Conservation (phyloP, 2,888 invertebrate genomes). For the Nomada flava region DNA sequence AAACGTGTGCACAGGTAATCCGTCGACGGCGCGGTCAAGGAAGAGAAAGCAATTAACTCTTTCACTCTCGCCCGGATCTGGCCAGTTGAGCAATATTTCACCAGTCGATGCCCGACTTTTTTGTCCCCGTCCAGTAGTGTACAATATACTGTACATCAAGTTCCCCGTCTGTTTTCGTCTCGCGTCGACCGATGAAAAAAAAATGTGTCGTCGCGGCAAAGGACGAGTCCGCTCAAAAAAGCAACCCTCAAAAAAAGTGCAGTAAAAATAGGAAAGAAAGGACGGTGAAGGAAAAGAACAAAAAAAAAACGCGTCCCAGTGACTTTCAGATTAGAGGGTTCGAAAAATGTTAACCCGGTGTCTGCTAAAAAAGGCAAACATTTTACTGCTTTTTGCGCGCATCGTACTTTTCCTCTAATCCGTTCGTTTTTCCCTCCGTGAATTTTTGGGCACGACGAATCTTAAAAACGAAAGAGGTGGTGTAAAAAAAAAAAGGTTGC, state of each 20-base stretch:
- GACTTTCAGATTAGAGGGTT: slow-evolving; percentile 47
- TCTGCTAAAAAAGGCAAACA: slow-evolving; percentile 38
- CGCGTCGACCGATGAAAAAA: background rate
- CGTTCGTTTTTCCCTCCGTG: background rate
- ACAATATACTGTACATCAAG: too few relatives aligned
- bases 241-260: background rate
- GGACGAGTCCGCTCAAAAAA: background rate
- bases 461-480: background rate
- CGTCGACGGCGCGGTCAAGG: background rate
- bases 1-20: slow-evolving; percentile 15
- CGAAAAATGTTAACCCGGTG: background rate
- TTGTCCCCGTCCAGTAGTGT: slow-evolving; percentile 2
- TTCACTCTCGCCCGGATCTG: slow-evolving; percentile 32
- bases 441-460: background rate
- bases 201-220: background rate
- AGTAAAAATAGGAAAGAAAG: background rate
- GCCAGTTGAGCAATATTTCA: slow-evolving; percentile 53
- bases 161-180: background rate
- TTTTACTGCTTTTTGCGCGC: slow-evolving; percentile 58
- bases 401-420: slow-evolving; percentile 23
- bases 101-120: slow-evolving; percentile 49
- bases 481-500: slow-evolving; percentile 11
- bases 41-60: slow-evolving; percentile 56
- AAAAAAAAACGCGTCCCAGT: slow-evolving; percentile 27
- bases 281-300: background rate